A percentile compares a stretch with the other conserved stretches of the same genome.
Conservation (phyloP, 2,888 invertebrate genomes). For the Petrophora chlorosata region DNA sequence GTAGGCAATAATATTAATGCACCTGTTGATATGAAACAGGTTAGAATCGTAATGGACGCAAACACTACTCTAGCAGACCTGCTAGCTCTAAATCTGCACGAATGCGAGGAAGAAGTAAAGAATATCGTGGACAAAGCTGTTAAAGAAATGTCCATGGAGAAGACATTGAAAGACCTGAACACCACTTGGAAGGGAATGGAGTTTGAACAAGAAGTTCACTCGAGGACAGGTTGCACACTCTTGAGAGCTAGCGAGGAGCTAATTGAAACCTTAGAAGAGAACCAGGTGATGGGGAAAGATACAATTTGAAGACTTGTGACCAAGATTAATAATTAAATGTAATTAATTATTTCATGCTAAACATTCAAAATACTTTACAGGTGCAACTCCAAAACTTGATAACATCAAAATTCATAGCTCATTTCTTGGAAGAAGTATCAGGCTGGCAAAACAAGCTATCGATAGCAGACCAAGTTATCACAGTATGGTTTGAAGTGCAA, state of each 20-base stretch:
- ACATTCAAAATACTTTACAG: conserved; percentile 61
- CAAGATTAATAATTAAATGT: not conserved
- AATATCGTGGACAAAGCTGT: conserved; percentile 99
- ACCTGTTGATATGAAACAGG: conserved; percentile 78
- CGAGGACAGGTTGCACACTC: conserved; percentile 93
- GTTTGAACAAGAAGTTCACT: conserved; percentile 94
- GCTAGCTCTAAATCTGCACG: conserved; percentile 95
- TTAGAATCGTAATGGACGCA: conserved; percentile 96
- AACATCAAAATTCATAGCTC: conserved; percentile 98
- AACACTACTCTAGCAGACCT: conserved; percentile 96
- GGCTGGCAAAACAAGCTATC: conserved; percentile 96
- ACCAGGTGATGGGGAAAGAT: conserved; percentile 87
- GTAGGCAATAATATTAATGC: conserved; percentile 1
- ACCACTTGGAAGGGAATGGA: conserved; percentile 97
- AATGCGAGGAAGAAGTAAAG: conserved; percentile 98
- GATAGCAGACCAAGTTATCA: conserved; percentile 96
- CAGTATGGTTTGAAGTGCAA: conserved; percentile 97
- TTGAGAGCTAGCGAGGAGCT: conserved; percentile 96
- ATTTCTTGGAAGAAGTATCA: conserved; percentile 97
- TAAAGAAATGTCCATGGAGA: conserved; percentile 99
- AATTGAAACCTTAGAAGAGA: conserved; percentile 98
- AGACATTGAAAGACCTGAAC: conserved; percentile 94
- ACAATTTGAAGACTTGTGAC: not conserved
- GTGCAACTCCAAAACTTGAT: conserved; percentile 98
- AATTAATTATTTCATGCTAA: not conserved